Evolutionary conservation across 2,113 vertebrate genomes (phyloP), one percentile per base, ranked within the genome.

Genomic region (Sardina pilchardus): DNA sequence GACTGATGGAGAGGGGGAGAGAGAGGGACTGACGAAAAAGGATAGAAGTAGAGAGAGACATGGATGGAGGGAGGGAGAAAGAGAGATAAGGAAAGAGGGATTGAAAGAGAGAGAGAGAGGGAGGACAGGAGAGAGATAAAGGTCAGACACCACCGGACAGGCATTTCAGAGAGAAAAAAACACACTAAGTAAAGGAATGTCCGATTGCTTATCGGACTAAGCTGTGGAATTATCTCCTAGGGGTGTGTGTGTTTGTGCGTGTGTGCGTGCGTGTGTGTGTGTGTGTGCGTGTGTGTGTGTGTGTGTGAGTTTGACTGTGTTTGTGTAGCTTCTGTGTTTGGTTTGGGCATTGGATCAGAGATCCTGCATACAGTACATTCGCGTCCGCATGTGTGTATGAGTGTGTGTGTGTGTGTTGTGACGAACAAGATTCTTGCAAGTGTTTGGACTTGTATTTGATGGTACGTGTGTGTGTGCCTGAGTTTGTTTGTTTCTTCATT

Each of bases 111-210:
- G 67, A 44, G 30, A 4, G 19, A 82, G 34, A 53, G 82, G 34
- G 1, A 42, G 24, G 81, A 24, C 81, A 86, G 84, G 86, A 90
- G 63, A 71, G 63, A 34, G 63, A 71, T 30, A 14, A 71, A 30
- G 26, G 63, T 26, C 84, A 88, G 86, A 87, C 87, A 90, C 87
- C 24, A 48, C 21, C n/a, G 47, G 81, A 81, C 43, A 45, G 82
- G 43, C 48, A 17, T 82, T 45, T 82, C 81, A 45, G 43, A 47
- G 36, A n/a, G 14, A 81, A 30, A 44, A 16, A 82, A 47, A 82
- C 5, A 56, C 19, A 42, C 39, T 24, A 53, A 44, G n/a, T 82
- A 47, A 82, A 26, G 34, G 83, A 71, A 59, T 71, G 83, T 59
- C 85, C 89, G 48, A 88, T 71, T 12, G 26, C 63, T 30, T 71